Conservation (phyloP, 2,888 invertebrate genomes). For the Alcis repandata region DNA sequence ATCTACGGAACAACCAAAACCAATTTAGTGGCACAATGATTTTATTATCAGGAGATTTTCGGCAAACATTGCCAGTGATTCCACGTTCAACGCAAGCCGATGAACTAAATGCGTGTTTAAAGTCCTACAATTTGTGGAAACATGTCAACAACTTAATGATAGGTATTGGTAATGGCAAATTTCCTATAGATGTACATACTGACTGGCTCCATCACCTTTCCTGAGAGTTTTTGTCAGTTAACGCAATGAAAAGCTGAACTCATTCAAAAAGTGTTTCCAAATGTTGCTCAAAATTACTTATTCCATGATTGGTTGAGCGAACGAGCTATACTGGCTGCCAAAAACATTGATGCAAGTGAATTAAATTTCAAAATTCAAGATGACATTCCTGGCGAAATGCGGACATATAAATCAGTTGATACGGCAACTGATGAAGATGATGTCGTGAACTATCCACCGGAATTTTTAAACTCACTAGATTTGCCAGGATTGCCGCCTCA, state of each 20-base stretch:
- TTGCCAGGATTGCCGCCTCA: conserved; percentile 54
- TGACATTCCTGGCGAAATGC: conserved; percentile 48
- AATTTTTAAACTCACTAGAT: conserved; percentile 58
- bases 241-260: conserved; percentile 31
- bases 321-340: conserved; percentile 45
- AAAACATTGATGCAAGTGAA: conserved; percentile 42
- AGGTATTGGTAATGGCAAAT: conserved; percentile 46
- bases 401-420: conserved; percentile 56
- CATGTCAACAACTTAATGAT: conserved; percentile 36
- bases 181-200: too few relatives aligned
- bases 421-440: conserved; percentile 53
- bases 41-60: conserved; percentile 36
- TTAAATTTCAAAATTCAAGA: conserved; percentile 51
- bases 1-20: conserved; percentile 27
- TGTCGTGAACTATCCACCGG: conserved; percentile 55
- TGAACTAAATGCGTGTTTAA: conserved; percentile 37
- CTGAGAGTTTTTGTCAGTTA: conserved; percentile 41
- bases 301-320: conserved; percentile 48
- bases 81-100: conserved; percentile 33
- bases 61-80: conserved; percentile 39
- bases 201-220: conserved; percentile 39
- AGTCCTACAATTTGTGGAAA: conserved; percentile 29
- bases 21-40: conserved; percentile 35
- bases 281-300: conserved; percentile 33
- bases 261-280: conserved; percentile 35